Evolutionary conservation across 2,888 invertebrate genomes (phyloP).

Genomic region (Drosophila cracens): DNA sequence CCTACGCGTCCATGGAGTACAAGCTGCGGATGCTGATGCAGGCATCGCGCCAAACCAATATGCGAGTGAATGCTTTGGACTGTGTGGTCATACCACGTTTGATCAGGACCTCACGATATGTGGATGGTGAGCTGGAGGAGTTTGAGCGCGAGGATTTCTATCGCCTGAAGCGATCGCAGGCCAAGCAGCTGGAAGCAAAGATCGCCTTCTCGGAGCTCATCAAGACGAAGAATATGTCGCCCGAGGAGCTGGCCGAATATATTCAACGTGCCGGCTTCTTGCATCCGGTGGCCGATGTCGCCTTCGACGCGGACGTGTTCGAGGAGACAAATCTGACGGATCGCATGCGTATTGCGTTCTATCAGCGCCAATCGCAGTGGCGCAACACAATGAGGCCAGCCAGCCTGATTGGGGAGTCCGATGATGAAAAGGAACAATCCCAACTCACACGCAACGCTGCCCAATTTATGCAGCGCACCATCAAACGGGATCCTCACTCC

Average conservation of each 20-base stretch:
- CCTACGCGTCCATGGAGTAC: constrained; percentile 68
- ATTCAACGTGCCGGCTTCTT: constrained; percentile 1
- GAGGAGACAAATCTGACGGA: constrained; percentile 1
- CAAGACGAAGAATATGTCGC: constrained; percentile 56
- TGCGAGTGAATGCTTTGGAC: constrained; percentile 81
- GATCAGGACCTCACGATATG: constrained; percentile 65
- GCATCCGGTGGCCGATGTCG: constrained; percentile 53
- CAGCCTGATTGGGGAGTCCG: not conserved
- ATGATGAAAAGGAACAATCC: not conserved
- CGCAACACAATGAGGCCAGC: not conserved
- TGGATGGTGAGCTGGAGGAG: constrained; percentile 79
- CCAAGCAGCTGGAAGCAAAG: constrained; percentile 78
- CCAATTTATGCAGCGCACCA: not conserved
- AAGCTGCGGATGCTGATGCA: constrained; percentile 54
- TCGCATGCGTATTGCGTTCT: constrained; percentile 1
- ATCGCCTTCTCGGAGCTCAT: constrained; percentile 66
- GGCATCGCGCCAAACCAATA: constrained; percentile 72
- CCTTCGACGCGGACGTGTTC: constrained; percentile 45
- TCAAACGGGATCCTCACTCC: constrained; percentile 13
- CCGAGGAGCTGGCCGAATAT: constrained; percentile 40
- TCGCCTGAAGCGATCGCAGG: constrained; percentile 79
- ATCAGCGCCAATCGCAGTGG: constrained; percentile 10
- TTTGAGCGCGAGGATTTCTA: constrained; percentile 82
- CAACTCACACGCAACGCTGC: not conserved
- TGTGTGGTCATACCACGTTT: constrained; percentile 74